Evolutionary conservation across 2,888 invertebrate species (phyloP).

Genomic region (Himalopsyche tibetana): DNA sequence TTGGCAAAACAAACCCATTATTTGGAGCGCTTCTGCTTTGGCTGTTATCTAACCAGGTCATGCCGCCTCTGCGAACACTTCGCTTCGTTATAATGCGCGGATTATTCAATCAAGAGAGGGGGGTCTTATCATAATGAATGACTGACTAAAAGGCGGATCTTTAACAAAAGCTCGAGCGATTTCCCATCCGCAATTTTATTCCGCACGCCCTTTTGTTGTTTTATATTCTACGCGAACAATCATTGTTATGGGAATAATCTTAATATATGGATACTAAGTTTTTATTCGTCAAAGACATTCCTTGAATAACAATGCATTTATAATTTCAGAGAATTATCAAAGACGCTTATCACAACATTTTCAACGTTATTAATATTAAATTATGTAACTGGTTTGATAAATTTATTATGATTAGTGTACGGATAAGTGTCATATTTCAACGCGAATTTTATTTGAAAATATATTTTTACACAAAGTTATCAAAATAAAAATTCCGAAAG

Average conservation of each 20-base stretch:
- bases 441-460: no score
- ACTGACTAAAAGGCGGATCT: conserved; percentile 61
- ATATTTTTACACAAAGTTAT: no score
- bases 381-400: no score
- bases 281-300: conserved; percentile 1
- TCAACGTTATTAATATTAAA: no score
- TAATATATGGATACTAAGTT: conserved; percentile 15
- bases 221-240: conserved; percentile 31
- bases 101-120: conserved; percentile 64
- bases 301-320: not conserved
- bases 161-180: conserved; percentile 53
- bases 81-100: conserved; percentile 58
- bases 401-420: no score
- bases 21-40: conserved; percentile 29
- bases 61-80: conserved; percentile 46
- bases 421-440: no score
- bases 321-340: no score
- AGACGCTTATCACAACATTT: no score
- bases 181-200: conserved; percentile 39
- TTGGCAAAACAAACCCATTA: conserved; percentile 34
- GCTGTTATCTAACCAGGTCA: conserved; percentile 54
- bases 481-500: no score
- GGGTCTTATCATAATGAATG: conserved; percentile 65
- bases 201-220: conserved; percentile 32
- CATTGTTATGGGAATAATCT: not conserved